Base-by-base conservation (phyloP, 1,140 invertebrate species). In the Chrysoperla carnea region DNA sequence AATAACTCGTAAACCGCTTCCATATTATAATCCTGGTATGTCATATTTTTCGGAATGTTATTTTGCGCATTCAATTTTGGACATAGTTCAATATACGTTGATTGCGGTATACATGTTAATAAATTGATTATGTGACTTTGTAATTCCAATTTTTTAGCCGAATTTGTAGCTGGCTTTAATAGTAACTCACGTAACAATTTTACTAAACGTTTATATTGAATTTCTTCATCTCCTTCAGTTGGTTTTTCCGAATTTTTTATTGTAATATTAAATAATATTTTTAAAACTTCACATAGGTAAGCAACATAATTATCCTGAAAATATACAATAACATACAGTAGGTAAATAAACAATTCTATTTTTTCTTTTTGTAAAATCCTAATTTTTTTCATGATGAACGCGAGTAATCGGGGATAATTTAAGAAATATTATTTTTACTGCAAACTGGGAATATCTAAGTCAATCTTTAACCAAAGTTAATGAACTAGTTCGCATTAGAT, bases 241-340 rank as follows among this genome's bases (percentile, higher is more conserved):
- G 64, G 58, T 6, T 64, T 58, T 23, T 60, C 56, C 9, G 65
- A 57, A 46, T 70, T 66, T 36, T 44, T 65, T 14, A 79, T 68
- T n/a, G 75, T 78, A 41, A 95, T 61, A 60, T 93, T 95, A 57
- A 93, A 96, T 44, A 94, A 67, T 9, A 81, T 76, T 66, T 94
- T 94, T 6, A 94, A 68, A 48, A 88, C 75, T 66, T 95, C 89
- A 62, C 76, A 83, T 17, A 73, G 64, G 35, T 91, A 63, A 41
- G 77, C 76, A 33, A 78, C 70, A 54, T 85, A 66, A 37, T 68
- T 58, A 55, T 79, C 72, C 67, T 83, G 49, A 36, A 65, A 63
- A 47, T 49, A 50, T 47, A 49, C 48, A 36, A 37, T 28, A 38
- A 43, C 43, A 11, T 33, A 2, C n/a, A 6, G 2, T 33, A 33